phyloP scores from a whole-genome alignment of 2,113 vertebrate species.

The Parotia lawesii region DNA sequence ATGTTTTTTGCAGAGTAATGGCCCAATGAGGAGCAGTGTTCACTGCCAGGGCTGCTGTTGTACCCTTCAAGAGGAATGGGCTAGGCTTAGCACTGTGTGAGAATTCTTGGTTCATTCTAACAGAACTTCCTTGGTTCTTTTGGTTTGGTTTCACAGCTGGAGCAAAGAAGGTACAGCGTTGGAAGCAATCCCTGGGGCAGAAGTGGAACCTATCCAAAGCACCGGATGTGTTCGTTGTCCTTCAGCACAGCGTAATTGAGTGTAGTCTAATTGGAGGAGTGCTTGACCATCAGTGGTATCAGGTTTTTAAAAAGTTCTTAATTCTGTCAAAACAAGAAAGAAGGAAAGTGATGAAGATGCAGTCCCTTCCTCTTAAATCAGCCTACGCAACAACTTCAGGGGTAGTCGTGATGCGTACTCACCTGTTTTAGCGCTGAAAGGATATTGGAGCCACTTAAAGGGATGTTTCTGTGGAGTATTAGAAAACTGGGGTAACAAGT shows the following conservation, averaged over 20 bases:
- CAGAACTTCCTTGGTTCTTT: neutral
- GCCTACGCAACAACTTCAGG: neutral
- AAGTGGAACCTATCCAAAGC: no score
- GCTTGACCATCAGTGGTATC: neutral
- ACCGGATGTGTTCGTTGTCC: no score
- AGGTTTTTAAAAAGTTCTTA: neutral
- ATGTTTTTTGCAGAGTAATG: neutral
- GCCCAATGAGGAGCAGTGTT: neutral
- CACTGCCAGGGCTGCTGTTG: neutral
- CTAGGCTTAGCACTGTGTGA: neutral
- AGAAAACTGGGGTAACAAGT: no score
- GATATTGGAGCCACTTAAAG: neutral
- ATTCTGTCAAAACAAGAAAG: neutral
- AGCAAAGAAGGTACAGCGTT: no score
- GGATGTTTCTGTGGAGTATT: neutral
- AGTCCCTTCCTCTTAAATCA: neutral
- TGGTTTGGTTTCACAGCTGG: neutral
- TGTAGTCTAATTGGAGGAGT: no score
- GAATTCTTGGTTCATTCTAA: neutral
- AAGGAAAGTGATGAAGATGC: neutral
- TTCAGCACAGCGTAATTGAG: no score
- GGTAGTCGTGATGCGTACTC: neutral
- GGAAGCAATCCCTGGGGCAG: no score
- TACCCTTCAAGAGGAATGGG: neutral
- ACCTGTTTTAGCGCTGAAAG: neutral